Evolutionary conservation across 2,797 vertebrate species (phyloP).

Genomic region (Eurystomus glaucurus): DNA sequence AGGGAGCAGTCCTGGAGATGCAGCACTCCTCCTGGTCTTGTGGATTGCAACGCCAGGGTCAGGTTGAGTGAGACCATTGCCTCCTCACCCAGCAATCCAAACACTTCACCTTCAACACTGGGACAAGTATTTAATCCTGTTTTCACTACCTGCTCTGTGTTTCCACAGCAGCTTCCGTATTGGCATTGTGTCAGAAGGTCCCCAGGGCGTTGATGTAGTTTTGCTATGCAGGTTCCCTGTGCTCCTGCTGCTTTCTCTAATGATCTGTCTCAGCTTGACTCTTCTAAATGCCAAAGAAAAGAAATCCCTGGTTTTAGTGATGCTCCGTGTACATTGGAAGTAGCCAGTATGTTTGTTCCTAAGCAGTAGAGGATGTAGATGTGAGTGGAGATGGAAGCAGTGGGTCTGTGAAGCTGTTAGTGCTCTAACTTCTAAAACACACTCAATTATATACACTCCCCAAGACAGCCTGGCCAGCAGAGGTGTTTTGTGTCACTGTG

Average conservation of each 20-base stretch:
- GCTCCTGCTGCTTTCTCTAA: neutral
- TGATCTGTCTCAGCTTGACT: neutral
- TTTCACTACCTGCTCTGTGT: neutral
- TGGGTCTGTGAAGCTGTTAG: neutral
- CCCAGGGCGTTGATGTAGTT: neutral
- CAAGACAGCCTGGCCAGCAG: neutral
- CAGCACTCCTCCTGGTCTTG: neutral
- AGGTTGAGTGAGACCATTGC: neutral
- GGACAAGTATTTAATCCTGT: neutral
- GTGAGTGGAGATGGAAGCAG: neutral
- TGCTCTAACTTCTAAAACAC: neutral
- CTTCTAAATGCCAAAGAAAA: neutral
- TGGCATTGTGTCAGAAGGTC: neutral
- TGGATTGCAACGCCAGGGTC: neutral
- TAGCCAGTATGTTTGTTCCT: neutral
- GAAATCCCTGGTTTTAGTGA: neutral
- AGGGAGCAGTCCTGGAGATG: neutral
- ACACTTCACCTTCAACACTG: neutral
- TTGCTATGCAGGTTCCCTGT: neutral
- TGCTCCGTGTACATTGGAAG: neutral
- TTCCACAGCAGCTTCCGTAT: neutral
- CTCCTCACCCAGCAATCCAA: neutral
- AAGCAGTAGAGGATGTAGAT: neutral
- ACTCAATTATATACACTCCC: fast-evolving
- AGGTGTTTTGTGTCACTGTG: neutral